Evolutionary conservation across 2,888 invertebrate genomes (phyloP).

Genomic region (Trisateles emortualis): DNA sequence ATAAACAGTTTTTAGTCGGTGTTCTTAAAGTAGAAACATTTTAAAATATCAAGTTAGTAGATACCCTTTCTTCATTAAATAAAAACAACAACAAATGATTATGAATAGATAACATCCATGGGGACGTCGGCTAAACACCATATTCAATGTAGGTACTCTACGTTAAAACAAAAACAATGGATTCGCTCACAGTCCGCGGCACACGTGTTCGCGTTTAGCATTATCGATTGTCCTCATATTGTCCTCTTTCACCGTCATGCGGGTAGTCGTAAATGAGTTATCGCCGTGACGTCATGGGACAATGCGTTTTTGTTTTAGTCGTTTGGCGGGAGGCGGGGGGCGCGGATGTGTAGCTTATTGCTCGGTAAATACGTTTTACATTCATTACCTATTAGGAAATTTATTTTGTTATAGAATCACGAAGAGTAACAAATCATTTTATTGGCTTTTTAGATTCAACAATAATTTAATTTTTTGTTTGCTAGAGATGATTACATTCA

Average conservation of each 20-base stretch:
- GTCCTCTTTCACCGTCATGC: constrained; percentile 73
- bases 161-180: constrained; percentile 67
- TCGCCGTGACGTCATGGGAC: constrained; percentile 74
- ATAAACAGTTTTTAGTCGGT: too few species aligned
- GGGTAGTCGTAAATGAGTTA: constrained; percentile 76
- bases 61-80: too few species aligned
- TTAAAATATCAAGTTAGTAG: too few species aligned
- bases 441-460: too few species aligned
- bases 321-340: constrained; percentile 32
- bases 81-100: background rate
- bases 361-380: constrained; percentile 10
- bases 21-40: too few species aligned
- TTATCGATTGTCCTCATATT: constrained; percentile 81
- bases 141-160: constrained; percentile 41
- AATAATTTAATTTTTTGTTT: too few species aligned
- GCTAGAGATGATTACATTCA: too few species aligned
- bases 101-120: background rate
- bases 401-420: constrained; percentile 17
- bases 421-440: too few species aligned
- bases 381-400: constrained; percentile 23
- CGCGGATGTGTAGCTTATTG: constrained; percentile 30
- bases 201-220: constrained; percentile 79
- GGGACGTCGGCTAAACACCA: constrained; percentile 35
- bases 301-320: constrained; percentile 71
- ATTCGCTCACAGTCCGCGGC: constrained; percentile 54